Evolutionary conservation across 2,797 vertebrate species (phyloP), one percentile per base, ranked within the genome.

Genomic region (Thaleichthys pacificus): DNA sequence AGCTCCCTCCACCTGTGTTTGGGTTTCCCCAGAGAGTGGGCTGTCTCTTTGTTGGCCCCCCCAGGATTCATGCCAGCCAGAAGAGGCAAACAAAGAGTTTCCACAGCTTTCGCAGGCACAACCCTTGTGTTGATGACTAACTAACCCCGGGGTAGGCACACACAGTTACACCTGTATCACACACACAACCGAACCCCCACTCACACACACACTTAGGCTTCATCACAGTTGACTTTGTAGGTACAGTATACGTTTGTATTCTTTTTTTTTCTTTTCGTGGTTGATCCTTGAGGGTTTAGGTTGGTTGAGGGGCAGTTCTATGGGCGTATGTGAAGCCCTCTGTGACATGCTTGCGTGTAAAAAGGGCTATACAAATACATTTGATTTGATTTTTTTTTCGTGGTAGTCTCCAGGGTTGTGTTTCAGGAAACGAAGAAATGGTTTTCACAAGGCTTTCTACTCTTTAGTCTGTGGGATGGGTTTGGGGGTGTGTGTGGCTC

Each of bases 1-100:
- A 17, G 51, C 51, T 74, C 71, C 51, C 77, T 61, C 75, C 74
- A 80, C 79, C 78, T 77, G 81, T 82, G 80, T 84, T 89, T 88
- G 78, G 80, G 42, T 47, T 11, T 47, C 42, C 42, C 73, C 80
- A 77, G 77, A 7, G 77, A 82, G 84, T 84, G 81, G 84, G 75
- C 81, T 78, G 84, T 69, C 80, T 71, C 84, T 89, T 89, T 89
- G 85, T 86, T 84, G 81, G 79, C 19, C 78, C 66, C 66, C 35
- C 68, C 42, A 17, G 56, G 68, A 56, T 32, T 32, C 30, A n/a
- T 19, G 66, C 6, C 49, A 15, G 24, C 54, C 24, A 42, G 32
- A 6, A 22, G 2, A 66, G 64, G 64, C 26, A 47, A 47, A 47
- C 42, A 22, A n/a, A 42, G 32, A 35, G 62, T 38, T 22, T 3